phyloP scores from a whole-genome alignment of 2,113 vertebrate genomes.

The Rhineura floridana region DNA sequence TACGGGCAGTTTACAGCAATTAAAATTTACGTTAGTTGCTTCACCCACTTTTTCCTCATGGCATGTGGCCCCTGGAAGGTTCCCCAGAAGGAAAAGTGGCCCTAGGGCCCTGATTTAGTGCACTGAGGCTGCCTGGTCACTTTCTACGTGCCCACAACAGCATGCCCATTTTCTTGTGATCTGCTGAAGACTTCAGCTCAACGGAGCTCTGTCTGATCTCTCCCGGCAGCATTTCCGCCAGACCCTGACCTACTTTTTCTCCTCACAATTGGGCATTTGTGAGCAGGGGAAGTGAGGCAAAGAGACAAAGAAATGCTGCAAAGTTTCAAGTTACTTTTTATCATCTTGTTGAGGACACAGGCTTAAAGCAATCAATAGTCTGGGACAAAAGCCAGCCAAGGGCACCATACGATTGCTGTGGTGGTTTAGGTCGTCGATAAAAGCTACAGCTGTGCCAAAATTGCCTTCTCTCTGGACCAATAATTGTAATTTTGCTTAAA shows the following conservation, averaged over 20 bases:
- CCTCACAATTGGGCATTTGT: constrained; percentile 55
- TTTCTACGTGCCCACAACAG: constrained; percentile 42
- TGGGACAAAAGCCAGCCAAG: not conserved
- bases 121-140: not conserved
- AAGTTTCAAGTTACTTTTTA: constrained; percentile 29
- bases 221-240: constrained; percentile 42
- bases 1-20: too few relatives aligned
- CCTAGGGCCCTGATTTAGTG: not conserved
- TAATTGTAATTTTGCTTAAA: not conserved
- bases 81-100: too few relatives aligned
- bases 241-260: constrained; percentile 53
- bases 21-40: too few relatives aligned
- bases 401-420: not conserved
- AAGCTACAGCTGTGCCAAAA: rapidly evolving
- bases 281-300: constrained; percentile 46
- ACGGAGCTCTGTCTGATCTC: constrained; percentile 9
- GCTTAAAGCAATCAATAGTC: not conserved
- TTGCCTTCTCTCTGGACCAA: not conserved
- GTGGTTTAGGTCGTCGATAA: not conserved
- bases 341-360: not conserved
- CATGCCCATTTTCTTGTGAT: constrained; percentile 23
- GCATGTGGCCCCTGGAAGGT: too few relatives aligned
- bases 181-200: constrained; percentile 15
- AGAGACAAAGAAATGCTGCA: constrained; percentile 30
- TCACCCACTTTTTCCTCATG: too few relatives aligned